phyloP scores from a whole-genome alignment of 1,140 invertebrate genomes.

The Argopecten irradians region DNA sequence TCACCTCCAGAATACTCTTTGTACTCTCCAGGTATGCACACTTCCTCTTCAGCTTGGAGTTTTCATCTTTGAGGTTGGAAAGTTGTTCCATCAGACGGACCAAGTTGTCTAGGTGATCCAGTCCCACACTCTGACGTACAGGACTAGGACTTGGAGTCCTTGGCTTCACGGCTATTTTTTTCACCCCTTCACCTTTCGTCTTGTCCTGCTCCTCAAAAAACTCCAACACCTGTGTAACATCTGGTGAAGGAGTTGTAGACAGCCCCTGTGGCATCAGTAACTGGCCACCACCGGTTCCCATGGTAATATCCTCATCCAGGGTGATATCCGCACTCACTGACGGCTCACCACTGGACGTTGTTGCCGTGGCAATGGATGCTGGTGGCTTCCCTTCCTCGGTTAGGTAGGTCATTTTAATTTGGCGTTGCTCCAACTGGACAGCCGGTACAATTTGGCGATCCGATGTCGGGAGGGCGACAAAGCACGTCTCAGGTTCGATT shows the following conservation, averaged over 20 bases:
- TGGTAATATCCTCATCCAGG: conserved; percentile 33
- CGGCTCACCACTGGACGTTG: conserved; percentile 38
- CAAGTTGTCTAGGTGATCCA: conserved; percentile 87
- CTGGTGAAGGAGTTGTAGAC: conserved; percentile 47
- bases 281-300: conserved; percentile 37
- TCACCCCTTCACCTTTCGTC: conserved; percentile 47
- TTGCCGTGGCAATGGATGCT: conserved; percentile 35
- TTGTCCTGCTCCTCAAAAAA: conserved; percentile 71
- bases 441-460: conserved; percentile 60
- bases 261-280: conserved; percentile 33
- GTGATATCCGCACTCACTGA: conserved; percentile 40
- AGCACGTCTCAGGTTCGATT: conserved; percentile 57
- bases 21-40: conserved; percentile 86
- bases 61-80: conserved; percentile 84
- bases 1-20: conserved; percentile 80
- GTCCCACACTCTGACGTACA: conserved; percentile 73
- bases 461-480: conserved; percentile 59
- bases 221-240: conserved; percentile 62
- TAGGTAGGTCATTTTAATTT: conserved; percentile 65
- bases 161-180: conserved; percentile 47
- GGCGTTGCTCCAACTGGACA: conserved; percentile 63
- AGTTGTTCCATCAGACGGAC: conserved; percentile 86
- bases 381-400: conserved; percentile 30
- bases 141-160: conserved; percentile 68
- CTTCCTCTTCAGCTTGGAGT: conserved; percentile 82